Evolutionary conservation across 2,888 invertebrate genomes (phyloP).

Genomic region (Caenorhabditis sp.): DNA sequence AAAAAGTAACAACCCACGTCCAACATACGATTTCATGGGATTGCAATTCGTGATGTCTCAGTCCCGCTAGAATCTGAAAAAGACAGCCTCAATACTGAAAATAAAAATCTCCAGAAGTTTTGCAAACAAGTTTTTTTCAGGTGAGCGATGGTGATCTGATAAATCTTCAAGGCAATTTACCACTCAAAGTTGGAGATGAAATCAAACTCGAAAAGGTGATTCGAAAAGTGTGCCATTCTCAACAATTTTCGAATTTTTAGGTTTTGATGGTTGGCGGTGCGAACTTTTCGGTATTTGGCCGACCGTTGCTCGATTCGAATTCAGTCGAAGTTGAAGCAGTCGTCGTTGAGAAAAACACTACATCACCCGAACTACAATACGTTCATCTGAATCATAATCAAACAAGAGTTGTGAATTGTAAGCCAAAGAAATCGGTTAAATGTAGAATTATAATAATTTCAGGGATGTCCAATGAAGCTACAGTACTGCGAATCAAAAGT

Average conservation of each 20-base stretch:
- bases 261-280: conserved; percentile 73
- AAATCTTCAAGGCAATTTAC: conserved; percentile 70
- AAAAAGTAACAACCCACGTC: no score
- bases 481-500: conserved; percentile 61
- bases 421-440: conserved; percentile 6
- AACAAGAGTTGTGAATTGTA: conserved; percentile 54
- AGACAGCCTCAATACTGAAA: no score
- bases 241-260: conserved; percentile 50
- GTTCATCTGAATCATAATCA: conserved; percentile 57
- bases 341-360: conserved; percentile 72
- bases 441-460: conserved; percentile 22
- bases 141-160: conserved; percentile 71
- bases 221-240: not conserved
- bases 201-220: conserved; percentile 73
- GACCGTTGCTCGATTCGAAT: conserved; percentile 72
- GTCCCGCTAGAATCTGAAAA: no score
- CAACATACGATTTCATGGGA: no score
- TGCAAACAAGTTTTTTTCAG: conserved; percentile 13
- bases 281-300: conserved; percentile 73
- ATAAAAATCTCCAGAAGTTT: no score
- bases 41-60: no score
- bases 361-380: conserved; percentile 62
- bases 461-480: conserved; percentile 63
- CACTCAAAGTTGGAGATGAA: conserved; percentile 73
- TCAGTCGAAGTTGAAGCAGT: conserved; percentile 72